Base-by-base conservation (phyloP, 1,140 invertebrate genomes). In the Parasteatoda tepidariorum region DNA sequence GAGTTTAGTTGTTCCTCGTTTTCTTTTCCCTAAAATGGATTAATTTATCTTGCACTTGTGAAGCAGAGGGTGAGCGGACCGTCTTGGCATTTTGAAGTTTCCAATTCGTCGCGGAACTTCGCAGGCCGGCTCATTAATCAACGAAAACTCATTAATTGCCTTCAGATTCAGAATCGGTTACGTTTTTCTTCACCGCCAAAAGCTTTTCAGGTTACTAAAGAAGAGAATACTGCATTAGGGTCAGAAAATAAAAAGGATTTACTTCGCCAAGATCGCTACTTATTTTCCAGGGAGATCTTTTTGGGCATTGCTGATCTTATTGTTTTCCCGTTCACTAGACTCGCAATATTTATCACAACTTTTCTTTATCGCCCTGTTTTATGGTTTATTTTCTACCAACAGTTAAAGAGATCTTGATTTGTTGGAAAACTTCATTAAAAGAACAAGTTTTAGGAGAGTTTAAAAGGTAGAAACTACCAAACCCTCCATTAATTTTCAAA, bases 31-130 rank as follows among this genome's bases (percentile, higher is more conserved):
- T 33, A 54, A 71, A 82, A 71, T 71, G 78, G 78, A 70, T 70
- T 82, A 82, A 82, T 82, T 82, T 82, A 82, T 82, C 78, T 82
- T 82, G 54, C 67, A 64, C 59, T 71, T 82, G 78, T 70, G 78
- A 67, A 59, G 74, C 59, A 64, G n/a, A 18, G 38, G 34, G 64
- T 41, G 75, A 61, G 41, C 55, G 62, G 59, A 13, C n/a, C 75
- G 22, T 64, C 34, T 64, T 82, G 78, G 78, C 66, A 82, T 82
- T 82, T 82, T 82, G 78, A 82, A 82, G 78, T 82, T 82, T 82
- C 78, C 64, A 71, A 82, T 82, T 82, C 78, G 78, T 82, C 78
- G 78, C 66, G 78, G 57, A 79, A 70, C 67, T 82, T 71, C 54
- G 33, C 54, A 54, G 33, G 15, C 4, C 24, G n/a, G 9, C 78